Evolutionary conservation across 2,113 vertebrate genomes (phyloP), one percentile per base, ranked within the genome.

Genomic region (Dascyllus trimaculatus): DNA sequence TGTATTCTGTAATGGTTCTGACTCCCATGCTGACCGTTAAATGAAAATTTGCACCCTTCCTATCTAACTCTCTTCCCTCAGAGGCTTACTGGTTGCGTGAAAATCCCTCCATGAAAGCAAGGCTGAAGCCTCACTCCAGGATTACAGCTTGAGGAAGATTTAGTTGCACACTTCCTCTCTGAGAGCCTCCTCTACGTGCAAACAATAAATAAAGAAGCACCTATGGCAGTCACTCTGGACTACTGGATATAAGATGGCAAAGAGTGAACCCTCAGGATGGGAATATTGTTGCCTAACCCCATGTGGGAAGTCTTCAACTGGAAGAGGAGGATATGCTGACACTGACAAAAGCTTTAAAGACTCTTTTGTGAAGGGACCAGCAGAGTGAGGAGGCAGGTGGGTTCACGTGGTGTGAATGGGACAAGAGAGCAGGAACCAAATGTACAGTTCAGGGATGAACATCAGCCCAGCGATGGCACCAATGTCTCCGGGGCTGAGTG

Each of bases 131-230:
- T 92, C 22, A 1, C 93, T 93, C 90, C 70, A 82, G 96, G 97
- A 97, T 98, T 97, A 97, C 87, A 48, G 70, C 86, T 71, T 85
- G 76, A 89, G 88, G 91, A 89, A 95, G 96, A 95, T 95, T 97
- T 96, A 96, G 89, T 87, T 81, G 85, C 76, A 75, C 79, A 69
- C 72, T 84, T 82, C 77, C 79, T 67, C 75, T 64, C 66, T 40
- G 53, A 45, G 29, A 73, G 58, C 53, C 62, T 21, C 59, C 56
- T 71, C 59, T 63, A 21, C 21, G 15, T 49, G 46, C 32, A 58
- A 51, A 46, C 25, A 71, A 71, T 6, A 76, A 35, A 76, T 18
- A 83, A 52, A 56, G 58, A 67, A 40, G 51, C 40, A 19, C 15
- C 40, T 18, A 63, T 70, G 63, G 63, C 76, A 54, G 48, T 19